Evolutionary conservation across 2,113 vertebrate species (phyloP).

Genomic region (Festucalex cinctus): DNA sequence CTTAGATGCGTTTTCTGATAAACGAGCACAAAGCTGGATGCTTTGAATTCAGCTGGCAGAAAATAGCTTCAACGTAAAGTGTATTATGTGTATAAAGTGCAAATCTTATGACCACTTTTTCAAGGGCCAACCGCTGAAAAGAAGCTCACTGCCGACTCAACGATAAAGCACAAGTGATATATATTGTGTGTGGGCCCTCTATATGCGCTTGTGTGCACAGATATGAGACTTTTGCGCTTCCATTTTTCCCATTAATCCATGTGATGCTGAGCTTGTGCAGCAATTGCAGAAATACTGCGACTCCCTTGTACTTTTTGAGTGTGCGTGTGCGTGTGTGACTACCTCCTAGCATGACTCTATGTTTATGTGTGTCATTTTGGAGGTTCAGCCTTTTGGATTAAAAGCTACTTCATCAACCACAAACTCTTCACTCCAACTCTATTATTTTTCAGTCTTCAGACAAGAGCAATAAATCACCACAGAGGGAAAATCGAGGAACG

Average conservation of each 20-base stretch:
- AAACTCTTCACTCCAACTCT: constrained; percentile 61
- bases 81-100: background rate
- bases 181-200: constrained; percentile 21
- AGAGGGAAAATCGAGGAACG: constrained; percentile 46
- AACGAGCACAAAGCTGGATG: background rate
- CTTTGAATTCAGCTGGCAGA: background rate
- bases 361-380: constrained; percentile 39
- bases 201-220: background rate
- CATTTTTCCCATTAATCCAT: constrained; percentile 55
- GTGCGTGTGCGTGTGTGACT: constrained; percentile 14
- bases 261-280: constrained; percentile 62
- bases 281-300: constrained; percentile 39
- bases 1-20: background rate
- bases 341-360: constrained; percentile 15
- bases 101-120: constrained; percentile 16
- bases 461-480: constrained; percentile 63
- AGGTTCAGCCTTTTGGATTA: constrained; percentile 66
- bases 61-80: background rate
- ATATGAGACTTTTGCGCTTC: constrained; percentile 46
- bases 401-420: constrained; percentile 62
- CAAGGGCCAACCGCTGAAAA: constrained; percentile 24
- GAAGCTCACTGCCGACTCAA: constrained; percentile 12
- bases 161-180: constrained; percentile 26
- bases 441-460: constrained; percentile 70
- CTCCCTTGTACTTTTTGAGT: constrained; percentile 28